Base-by-base conservation (phyloP, 1,140 invertebrate genomes). In the Galleria mellonella region DNA sequence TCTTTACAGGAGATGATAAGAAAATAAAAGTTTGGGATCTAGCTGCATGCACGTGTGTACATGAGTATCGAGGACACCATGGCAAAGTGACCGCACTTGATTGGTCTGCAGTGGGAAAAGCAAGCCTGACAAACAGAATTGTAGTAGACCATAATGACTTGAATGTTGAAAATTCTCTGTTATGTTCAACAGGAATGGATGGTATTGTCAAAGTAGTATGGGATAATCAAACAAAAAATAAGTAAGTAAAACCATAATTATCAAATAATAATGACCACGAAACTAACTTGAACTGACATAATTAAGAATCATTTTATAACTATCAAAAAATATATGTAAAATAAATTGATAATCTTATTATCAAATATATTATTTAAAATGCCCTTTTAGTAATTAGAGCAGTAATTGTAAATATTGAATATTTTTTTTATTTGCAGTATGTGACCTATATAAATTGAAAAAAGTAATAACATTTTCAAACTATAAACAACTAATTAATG, bases 31-130 rank as follows among this genome's bases (percentile, higher is more conserved):
- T 90, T 13, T 90, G 89, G 70, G 88, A 90, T 57, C 64, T 90
- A 49, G 87, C 88, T 3, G 87, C 87, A 10, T 87, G 88, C 13
- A 83, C 79, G 4, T 89, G 88, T 64, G 65, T 89, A 10, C 82
- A 89, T 35, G 92, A 94, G 70, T 93, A 97, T 57, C 91, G 90
- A 83, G 92, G 94, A 15, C 96, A 97, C 75, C 89, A 90, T 42
- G 89, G 89, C 10, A 89, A 91, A 40, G 91, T 97, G 0, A 90
- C 93, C 37, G 92, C 91, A 37, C 88, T 97, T 4, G 81, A 87
- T 14, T 89, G 89, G 88, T 87, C 79, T 2, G 60, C 76, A 4
- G 56, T 83, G 6, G 79, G 72, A 13, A 82, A 81, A 39, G 53
- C 75, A 4, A 75, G 56, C 17, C 56, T 84, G 9, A 82, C 64